phyloP scores from a whole-genome alignment of 2,113 vertebrate species.

The Grantiella picta region DNA sequence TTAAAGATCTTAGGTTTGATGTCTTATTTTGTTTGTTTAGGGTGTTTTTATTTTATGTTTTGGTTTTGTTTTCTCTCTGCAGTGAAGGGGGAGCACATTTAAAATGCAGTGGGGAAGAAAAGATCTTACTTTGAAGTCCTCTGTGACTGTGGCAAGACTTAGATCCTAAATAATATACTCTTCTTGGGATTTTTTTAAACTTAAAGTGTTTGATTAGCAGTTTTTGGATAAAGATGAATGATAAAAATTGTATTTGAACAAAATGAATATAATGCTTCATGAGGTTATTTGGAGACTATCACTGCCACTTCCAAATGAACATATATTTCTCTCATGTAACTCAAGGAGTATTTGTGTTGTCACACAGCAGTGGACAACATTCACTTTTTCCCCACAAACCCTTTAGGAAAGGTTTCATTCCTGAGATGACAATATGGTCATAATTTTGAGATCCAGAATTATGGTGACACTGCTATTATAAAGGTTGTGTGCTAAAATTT shows the following conservation, averaged over 20 bases:
- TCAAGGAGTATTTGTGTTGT: neutral
- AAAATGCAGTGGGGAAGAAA: neutral
- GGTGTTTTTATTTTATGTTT: neutral
- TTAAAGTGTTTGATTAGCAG: neutral
- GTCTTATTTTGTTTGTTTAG: neutral
- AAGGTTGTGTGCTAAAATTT: neutral
- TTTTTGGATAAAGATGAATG: neutral
- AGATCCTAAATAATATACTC: neutral
- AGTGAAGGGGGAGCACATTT: neutral
- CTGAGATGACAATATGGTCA: neutral
- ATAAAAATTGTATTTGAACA: neutral
- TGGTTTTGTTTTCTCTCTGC: neutral
- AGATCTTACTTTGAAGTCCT: neutral
- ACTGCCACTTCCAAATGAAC: neutral
- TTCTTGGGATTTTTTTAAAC: neutral
- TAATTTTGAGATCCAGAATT: neutral
- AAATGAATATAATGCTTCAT: neutral
- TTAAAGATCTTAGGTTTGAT: neutral
- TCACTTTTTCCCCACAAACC: neutral
- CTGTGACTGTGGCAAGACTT: neutral
- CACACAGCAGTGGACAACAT: neutral
- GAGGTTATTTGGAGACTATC: neutral
- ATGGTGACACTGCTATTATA: neutral
- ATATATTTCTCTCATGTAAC: accelerated
- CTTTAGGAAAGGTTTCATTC: neutral